phyloP scores from a whole-genome alignment of 2,113 vertebrate species.

The Xenopus borealis region DNA sequence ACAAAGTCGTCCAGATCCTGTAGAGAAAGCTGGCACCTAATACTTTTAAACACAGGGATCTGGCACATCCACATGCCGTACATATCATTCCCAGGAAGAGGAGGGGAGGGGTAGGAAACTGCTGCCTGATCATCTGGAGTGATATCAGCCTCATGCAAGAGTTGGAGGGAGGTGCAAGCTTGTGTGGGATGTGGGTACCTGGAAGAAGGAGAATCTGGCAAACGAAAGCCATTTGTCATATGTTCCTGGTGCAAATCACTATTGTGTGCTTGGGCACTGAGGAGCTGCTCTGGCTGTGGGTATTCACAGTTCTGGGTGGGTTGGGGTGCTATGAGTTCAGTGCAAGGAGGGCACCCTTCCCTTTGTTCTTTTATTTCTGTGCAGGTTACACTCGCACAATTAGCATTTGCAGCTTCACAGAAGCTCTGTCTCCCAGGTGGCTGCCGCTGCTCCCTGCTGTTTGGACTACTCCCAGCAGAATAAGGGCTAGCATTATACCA shows the following conservation, averaged over 20 bases:
- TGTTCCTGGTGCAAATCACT: background rate
- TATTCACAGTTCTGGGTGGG: background rate
- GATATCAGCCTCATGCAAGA: slow-evolving; percentile 11
- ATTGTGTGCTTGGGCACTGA: background rate
- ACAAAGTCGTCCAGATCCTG: slow-evolving; percentile 52
- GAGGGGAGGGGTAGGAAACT: background rate
- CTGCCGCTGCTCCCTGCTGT: background rate
- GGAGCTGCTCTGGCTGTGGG: background rate
- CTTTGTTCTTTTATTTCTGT: slow-evolving; percentile 8
- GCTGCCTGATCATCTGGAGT: slow-evolving; percentile 11
- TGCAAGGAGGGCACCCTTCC: background rate
- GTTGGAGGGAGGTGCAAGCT: slow-evolving; percentile 5
- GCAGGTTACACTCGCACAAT: background rate
- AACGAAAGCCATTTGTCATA: background rate
- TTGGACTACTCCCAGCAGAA: background rate
- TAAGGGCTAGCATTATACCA: background rate
- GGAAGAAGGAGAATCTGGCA: background rate
- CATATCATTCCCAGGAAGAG: background rate
- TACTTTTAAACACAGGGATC: slow-evolving; percentile 58
- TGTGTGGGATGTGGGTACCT: slow-evolving; percentile 7
- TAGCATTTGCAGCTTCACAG: background rate
- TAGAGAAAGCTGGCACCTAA: slow-evolving; percentile 62
- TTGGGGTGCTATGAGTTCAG: background rate
- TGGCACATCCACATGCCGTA: slow-evolving; percentile 4
- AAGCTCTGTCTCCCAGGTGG: background rate